phyloP scores from a whole-genome alignment of 1,140 invertebrate species.

The Drosophila obscura region DNA sequence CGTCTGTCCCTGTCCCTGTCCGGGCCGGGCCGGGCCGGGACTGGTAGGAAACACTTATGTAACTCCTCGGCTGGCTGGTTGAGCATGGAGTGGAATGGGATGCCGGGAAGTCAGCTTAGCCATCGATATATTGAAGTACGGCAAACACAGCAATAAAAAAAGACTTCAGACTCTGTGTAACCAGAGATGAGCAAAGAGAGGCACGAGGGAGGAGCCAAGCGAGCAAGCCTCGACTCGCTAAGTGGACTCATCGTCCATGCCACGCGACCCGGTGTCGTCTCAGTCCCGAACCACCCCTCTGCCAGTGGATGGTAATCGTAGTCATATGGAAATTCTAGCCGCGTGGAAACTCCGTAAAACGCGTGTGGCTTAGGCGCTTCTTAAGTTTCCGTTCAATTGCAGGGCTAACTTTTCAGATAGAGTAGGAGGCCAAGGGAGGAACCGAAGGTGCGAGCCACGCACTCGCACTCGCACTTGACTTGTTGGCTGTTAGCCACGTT shows the following conservation, averaged over 20 bases:
- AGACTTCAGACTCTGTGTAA: conserved; percentile 50
- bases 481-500: conserved; percentile 49
- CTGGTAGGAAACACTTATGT: conserved; percentile 28
- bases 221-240: conserved; percentile 42
- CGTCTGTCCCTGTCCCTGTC: neutral
- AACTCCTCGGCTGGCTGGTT: conserved; percentile 10
- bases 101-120: neutral
- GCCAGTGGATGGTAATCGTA: conserved; percentile 33
- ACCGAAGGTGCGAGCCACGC: conserved; percentile 59
- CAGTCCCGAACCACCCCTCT: conserved; percentile 8
- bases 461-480: conserved; percentile 61
- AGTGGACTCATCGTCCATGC: conserved; percentile 42
- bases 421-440: conserved; percentile 7
- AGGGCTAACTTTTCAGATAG: conserved; percentile 18
- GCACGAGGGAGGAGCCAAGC: neutral
- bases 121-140: conserved; percentile 54
- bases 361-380: conserved; percentile 64
- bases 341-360: conserved; percentile 42
- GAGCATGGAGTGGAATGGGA: conserved; percentile 6
- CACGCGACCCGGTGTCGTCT: conserved; percentile 29
- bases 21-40: neutral
- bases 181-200: conserved; percentile 51
- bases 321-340: conserved; percentile 52
- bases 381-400: conserved; percentile 51
- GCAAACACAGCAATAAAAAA: conserved; percentile 72